These are phyloP conservation scores for Gonatopus flavifemur DNA, from an alignment of 1,140 invertebrate genomes.

Conservation along the genomic window DNA sequence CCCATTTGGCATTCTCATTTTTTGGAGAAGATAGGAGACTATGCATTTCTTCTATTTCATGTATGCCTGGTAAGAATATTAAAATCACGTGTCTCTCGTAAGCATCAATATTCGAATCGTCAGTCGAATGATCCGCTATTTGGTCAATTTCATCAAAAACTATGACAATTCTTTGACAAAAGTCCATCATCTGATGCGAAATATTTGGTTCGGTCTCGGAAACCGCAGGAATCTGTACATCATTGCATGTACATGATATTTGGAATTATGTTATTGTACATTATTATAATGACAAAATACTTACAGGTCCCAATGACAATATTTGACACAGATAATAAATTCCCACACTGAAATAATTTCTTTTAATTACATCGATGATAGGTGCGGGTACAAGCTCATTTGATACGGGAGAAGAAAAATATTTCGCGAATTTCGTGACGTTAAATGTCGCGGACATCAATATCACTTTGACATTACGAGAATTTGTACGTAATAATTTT, in stretches of 20 bases:
- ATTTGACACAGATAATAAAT: constrained; percentile 74
- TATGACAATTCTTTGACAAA: constrained; percentile 68
- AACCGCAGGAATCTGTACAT: constrained; percentile 56
- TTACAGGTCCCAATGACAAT: constrained; percentile 42
- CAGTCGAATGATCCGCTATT: constrained; percentile 11
- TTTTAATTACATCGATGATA: constrained; percentile 61
- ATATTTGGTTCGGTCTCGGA: constrained; percentile 60
- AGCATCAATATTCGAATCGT: constrained; percentile 7
- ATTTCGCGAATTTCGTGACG: constrained; percentile 70
- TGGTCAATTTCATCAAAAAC: constrained; percentile 73
- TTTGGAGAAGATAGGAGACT: constrained; percentile 31
- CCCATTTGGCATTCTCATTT: constrained; percentile 55
- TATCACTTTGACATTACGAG: constrained; percentile 73
- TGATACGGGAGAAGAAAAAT: constrained; percentile 68
- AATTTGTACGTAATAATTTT: constrained; percentile 75
- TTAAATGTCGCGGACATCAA: constrained; percentile 89
- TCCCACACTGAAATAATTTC: constrained; percentile 60
- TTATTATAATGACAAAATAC: constrained; percentile 10
- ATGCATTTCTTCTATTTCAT: constrained; percentile 75
- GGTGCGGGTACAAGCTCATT: constrained; percentile 56
- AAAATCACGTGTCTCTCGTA: constrained; percentile 68
- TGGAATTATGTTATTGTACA: not conserved
- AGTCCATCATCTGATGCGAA: constrained; percentile 55
- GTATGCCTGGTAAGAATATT: constrained; percentile 84
- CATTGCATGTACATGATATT: not conserved